phyloP scores from a whole-genome alignment of 2,113 vertebrate genomes.

The Tragulus kanchil region DNA sequence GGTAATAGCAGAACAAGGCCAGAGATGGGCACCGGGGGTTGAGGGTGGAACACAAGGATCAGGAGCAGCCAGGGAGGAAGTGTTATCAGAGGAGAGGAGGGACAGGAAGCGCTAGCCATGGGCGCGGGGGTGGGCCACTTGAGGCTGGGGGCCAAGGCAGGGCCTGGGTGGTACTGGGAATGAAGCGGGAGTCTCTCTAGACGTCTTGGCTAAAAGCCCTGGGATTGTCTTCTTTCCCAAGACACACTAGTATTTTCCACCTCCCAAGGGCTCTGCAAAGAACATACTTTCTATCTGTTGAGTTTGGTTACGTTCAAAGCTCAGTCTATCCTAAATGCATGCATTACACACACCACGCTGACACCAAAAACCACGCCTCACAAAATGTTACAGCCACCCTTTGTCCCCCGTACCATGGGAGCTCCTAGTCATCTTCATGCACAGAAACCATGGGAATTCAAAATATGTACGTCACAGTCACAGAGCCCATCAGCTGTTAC shows the following conservation, averaged over 20 bases:
- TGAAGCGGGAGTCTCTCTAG: neutral
- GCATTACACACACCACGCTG: fast-evolving
- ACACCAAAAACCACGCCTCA: neutral
- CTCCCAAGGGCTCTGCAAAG: neutral
- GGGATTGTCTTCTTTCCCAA: neutral
- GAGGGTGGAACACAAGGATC: too few relatives aligned
- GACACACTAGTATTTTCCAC: neutral
- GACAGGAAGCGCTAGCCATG: fast-evolving
- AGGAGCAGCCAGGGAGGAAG: neutral
- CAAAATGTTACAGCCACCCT: fast-evolving
- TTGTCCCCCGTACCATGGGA: fast-evolving
- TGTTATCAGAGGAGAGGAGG: neutral
- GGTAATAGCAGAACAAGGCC: neutral
- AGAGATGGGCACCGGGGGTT: fast-evolving
- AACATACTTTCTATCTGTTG: slow-evolving; percentile 6
- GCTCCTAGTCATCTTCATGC: fast-evolving
- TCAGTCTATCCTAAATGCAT: neutral
- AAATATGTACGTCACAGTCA: neutral
- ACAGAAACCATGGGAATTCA: fast-evolving
- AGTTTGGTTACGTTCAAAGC: slow-evolving; percentile 13
- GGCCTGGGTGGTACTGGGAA: neutral
- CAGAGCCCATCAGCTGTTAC: fast-evolving
- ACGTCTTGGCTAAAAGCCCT: neutral
- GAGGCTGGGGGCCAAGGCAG: neutral
- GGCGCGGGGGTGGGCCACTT: neutral